A percentile compares a stretch with the other conserved stretches of the same genome.
phyloP scores from a whole-genome alignment of 2,113 vertebrate species.

The Pelmatolapia mariae region DNA sequence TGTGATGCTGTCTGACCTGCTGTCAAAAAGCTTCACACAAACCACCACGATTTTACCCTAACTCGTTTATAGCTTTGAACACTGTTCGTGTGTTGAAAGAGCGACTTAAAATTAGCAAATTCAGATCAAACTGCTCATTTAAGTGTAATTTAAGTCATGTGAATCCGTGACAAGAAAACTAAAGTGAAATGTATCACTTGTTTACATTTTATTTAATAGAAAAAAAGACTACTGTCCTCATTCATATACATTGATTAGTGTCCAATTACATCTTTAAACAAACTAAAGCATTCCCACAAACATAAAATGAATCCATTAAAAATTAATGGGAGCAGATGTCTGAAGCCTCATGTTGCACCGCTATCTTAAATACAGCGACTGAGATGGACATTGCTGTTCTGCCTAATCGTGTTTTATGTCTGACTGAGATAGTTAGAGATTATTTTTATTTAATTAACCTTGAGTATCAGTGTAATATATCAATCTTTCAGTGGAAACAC shows the following conservation, averaged over 20 bases:
- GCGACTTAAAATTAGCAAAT: neutral
- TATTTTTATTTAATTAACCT: neutral
- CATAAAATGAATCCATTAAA: neutral
- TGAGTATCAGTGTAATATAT: neutral
- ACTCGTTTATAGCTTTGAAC: neutral
- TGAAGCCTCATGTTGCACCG: neutral
- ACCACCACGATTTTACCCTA: neutral
- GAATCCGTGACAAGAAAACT: neutral
- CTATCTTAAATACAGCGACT: neutral
- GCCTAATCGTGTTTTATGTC: neutral
- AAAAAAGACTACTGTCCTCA: neutral
- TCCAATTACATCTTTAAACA: neutral
- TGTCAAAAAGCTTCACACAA: neutral
- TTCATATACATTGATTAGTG: neutral
- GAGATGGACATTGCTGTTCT: neutral
- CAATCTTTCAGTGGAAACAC: neutral
- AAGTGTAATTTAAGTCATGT: neutral
- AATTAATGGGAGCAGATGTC: neutral
- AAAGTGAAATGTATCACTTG: neutral
- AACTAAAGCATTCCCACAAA: neutral
- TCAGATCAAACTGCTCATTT: neutral
- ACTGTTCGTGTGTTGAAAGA: neutral
- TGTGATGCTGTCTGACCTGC: neutral
- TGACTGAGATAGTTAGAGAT: neutral
- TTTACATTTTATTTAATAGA: neutral